Percentiles rank a stretch among this genome's conserved stretches.
Evolutionary conservation across 2,113 vertebrate genomes (phyloP).

Genomic region (Chloropsis hardwickii): DNA sequence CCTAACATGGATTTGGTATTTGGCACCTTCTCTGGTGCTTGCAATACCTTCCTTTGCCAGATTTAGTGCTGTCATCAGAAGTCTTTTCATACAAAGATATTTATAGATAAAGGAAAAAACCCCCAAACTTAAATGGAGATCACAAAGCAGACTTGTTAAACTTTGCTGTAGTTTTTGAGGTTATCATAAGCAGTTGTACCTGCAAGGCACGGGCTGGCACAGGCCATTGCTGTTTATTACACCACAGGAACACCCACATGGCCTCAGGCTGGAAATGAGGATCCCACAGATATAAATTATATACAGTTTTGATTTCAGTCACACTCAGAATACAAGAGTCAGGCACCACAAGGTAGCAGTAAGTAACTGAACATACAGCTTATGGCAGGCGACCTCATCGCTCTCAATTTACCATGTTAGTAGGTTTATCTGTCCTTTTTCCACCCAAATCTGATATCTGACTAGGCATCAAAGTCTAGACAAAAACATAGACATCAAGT

Average conservation of each 20-base stretch:
- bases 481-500: neutral
- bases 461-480: neutral
- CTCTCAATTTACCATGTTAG: too few relatives aligned
- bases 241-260: neutral
- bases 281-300: neutral
- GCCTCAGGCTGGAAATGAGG: neutral
- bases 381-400: neutral
- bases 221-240: neutral
- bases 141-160: neutral
- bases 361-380: neutral
- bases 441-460: neutral
- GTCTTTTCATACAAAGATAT: neutral
- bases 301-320: neutral
- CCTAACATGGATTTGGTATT: neutral
- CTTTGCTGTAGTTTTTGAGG: neutral
- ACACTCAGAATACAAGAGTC: neutral
- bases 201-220: neutral
- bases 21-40: neutral
- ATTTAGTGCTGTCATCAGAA: neutral
- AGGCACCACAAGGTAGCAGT: neutral
- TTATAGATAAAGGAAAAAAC: neutral
- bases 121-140: neutral
- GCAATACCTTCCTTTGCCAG: neutral
- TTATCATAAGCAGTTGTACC: neutral
- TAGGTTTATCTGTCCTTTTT: neutral